Evolutionary conservation across 2,113 vertebrate species (phyloP), one percentile per base, ranked within the genome.

Genomic region (Ptilonorhynchus violaceus): DNA sequence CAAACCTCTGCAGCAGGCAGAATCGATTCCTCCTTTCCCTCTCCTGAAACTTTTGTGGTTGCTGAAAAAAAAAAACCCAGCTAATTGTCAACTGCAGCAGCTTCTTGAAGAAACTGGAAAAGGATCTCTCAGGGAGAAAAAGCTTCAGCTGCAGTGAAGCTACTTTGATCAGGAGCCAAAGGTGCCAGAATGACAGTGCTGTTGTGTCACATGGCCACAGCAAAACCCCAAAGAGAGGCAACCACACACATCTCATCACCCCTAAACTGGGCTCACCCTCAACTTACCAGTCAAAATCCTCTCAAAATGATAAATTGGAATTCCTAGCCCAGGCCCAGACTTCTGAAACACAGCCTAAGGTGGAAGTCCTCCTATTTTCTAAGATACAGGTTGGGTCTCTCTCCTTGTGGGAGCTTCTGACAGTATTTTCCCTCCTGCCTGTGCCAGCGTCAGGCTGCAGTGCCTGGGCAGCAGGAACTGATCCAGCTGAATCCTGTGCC

Each of bases 231-330:
- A n/a, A 13, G 39, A 63, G n/a, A 77, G 37, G 53, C n/a, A 76
- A 7, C 31, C 41, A 18, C 0, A 0, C 67, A 23, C 58, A 85
- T 15, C 44, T 20, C 5, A 23, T 1, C 31, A 5, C 39, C 15
- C 37, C 74, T 15, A 1, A 37, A 53, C 30, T 3, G 23, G 50
- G 42, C 77, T 81, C 80, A 55, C 13, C 62, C 59, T 39, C 60
- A 42, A 1, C 9, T 37, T 6, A 13, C 1, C 0, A 2, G 5
- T 18, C 50, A 58, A 62, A 88, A 1, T 4, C n/a, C 50, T 5
- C 6, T 5, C 1, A 9, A 41, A 27, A 5, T 13, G n/a, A 49
- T 50, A 50, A 30, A 33, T 0, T 33, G 19, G 22, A 47, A 27
- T 3, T 67, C 30, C 69, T 22, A 10, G 6, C 39, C 47, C 9